Conservation (phyloP, 2,113 vertebrate genomes). For the Poeciliopsis prolifica region DNA sequence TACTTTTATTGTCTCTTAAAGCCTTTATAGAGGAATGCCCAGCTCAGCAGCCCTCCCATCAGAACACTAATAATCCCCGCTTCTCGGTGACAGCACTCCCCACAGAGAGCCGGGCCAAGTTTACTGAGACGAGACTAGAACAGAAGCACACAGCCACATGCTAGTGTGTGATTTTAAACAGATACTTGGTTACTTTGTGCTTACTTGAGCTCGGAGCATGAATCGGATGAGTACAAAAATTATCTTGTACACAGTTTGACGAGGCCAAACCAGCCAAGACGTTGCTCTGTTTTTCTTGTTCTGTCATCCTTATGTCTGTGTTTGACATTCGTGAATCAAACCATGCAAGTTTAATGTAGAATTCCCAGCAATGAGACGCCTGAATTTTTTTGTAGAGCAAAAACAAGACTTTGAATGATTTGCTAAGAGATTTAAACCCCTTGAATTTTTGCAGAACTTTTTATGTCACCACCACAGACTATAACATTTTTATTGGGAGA, state of each 20-base stretch:
- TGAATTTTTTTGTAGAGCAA: background rate
- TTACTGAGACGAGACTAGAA: background rate
- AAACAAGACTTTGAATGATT: background rate
- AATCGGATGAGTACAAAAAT: background rate
- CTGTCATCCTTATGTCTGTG: background rate
- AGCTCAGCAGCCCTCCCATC: constrained; percentile 61
- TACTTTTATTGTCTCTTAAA: constrained; percentile 10
- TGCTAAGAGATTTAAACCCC: no score
- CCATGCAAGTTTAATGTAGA: background rate
- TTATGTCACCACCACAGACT: background rate
- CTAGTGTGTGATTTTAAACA: constrained; percentile 7
- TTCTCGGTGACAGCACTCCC: constrained; percentile 62
- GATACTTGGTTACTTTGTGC: background rate
- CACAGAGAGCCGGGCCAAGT: constrained; percentile 29
- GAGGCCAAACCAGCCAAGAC: constrained; percentile 11
- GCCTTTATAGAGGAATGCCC: constrained; percentile 53
- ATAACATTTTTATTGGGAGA: background rate
- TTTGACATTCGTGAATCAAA: constrained; percentile 17
- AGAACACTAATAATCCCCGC: constrained; percentile 58
- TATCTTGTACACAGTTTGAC: background rate
- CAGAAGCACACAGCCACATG: background rate
- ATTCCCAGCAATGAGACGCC: constrained; percentile 14
- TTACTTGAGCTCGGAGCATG: background rate
- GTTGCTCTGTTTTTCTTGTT: constrained; percentile 8
- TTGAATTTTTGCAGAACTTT: background rate